Percentiles rank a stretch among this genome's conserved stretches.
These are phyloP conservation scores for Spilosoma lubricipeda DNA, from an alignment of 2,888 invertebrate genomes.

Conservation along the genomic window DNA sequence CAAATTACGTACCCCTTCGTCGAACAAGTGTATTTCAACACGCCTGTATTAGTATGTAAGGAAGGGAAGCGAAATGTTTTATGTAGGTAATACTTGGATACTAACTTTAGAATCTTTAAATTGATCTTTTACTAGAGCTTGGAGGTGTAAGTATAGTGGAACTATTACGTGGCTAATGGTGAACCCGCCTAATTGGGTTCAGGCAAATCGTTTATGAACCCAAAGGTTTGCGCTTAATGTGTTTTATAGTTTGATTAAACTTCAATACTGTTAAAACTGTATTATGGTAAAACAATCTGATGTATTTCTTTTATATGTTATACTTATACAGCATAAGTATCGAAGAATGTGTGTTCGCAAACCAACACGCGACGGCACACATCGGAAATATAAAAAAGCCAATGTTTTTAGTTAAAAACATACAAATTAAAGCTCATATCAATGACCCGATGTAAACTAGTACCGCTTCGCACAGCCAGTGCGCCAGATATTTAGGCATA, in stretches of 20 bases:
- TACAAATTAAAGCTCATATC: background rate
- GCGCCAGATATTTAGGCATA: conserved; percentile 6
- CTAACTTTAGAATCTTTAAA: too few species aligned
- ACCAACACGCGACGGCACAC: background rate
- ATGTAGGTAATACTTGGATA: too few species aligned
- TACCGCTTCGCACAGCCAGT: background rate
- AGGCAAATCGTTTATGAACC: background rate
- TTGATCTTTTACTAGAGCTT: too few species aligned
- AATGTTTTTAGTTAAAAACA: background rate
- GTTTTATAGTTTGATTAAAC: too few species aligned
- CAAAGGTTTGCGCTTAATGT: too few species aligned
- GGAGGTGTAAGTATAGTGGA: too few species aligned
- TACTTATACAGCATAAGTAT: background rate
- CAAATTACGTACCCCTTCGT: too few species aligned
- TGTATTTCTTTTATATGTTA: background rate
- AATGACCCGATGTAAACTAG: background rate
- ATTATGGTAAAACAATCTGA: background rate
- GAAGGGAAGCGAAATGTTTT: too few species aligned
- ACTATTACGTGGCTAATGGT: too few species aligned
- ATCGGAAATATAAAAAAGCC: background rate
- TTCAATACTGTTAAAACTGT: background rate
- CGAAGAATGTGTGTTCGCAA: background rate
- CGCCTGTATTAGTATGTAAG: too few species aligned
- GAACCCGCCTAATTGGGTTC: background rate
- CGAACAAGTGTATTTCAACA: background rate